Percentiles rank a stretch among this genome's conserved stretches.
Conservation (phyloP, 2,113 vertebrate genomes). For the Odobenus rosmarus region DNA sequence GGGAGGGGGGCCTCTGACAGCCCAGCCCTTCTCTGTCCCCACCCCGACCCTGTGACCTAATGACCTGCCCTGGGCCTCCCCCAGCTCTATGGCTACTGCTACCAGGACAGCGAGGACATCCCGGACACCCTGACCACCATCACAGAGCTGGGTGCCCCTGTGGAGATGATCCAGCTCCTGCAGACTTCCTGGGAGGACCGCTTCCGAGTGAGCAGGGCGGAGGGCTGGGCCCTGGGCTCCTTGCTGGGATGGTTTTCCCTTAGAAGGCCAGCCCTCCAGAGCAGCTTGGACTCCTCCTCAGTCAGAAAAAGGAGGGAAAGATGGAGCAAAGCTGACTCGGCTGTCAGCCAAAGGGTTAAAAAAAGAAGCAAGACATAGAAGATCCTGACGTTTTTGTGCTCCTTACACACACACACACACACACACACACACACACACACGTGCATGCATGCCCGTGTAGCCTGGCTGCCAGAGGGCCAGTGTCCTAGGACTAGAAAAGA, state of each 20-base stretch:
- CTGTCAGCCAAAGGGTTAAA: slow-evolving; percentile 56
- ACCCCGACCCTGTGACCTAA: slow-evolving; percentile 60
- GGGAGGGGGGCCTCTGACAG: neutral
- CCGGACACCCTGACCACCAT: slow-evolving; percentile 93
- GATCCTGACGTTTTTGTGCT: neutral
- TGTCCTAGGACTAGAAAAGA: neutral
- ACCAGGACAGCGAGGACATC: slow-evolving; percentile 93
- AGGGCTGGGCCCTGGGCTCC: neutral
- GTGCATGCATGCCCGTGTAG: neutral
- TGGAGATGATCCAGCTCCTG: slow-evolving; percentile 95
- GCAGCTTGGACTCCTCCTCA: neutral
- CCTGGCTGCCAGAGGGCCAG: neutral
- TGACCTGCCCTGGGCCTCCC: slow-evolving; percentile 58
- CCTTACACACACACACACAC: neutral
- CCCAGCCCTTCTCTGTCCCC: neutral
- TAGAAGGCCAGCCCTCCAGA: slow-evolving; percentile 66
- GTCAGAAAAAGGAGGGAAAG: neutral
- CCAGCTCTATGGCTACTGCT: slow-evolving; percentile 94
- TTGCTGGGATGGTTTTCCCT: slow-evolving; percentile 58
- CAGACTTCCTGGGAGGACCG: slow-evolving; percentile 95
- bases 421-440: neutral
- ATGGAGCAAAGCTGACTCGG: neutral
- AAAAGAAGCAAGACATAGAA: neutral
- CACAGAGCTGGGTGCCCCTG: slow-evolving; percentile 92
- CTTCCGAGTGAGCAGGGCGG: slow-evolving; percentile 89